Evolutionary conservation across 2,113 vertebrate species (phyloP), one percentile per base, ranked within the genome.

Genomic region (Brachyhypopomus gauderio): DNA sequence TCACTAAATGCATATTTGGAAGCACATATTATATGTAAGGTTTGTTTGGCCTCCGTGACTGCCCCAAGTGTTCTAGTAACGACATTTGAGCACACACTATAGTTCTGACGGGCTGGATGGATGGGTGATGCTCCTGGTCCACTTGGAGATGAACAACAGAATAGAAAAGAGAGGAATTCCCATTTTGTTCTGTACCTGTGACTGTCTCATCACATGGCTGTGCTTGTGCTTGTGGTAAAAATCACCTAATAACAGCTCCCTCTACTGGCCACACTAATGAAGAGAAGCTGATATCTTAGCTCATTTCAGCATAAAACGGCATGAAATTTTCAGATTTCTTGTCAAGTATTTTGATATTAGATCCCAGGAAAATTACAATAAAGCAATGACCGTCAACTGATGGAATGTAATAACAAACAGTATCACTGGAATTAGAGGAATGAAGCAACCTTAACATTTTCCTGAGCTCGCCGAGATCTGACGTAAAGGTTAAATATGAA

Each of bases 231-330:
- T 81, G 73, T 78, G 70, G 34, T 69, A 25, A 77, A 16, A 12
- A 52, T 52, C 55, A 4, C 62, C 77, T 85, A 62, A 71, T 83
- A 79, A 85, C 80, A 86, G 80, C 85, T 84, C 83, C 85, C 85
- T 85, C 85, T 83, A 62, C 66, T 86, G 80, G 83, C 62, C 60
- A 73, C 38, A 36, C 25, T 11, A 14, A 52, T 52, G 45, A 11
- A 11, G 45, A 52, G 45, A 52, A 52, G 45, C 45, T 52, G 45
- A 52, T 14, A 14, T 52, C 45, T 52, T 52, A 41, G 9, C 45
- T 52, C 45, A 52, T 52, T 52, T 52, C 45, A 52, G 45, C 45
- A 52, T 52, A 52, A 52, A 52, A 52, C 45, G 14, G 45, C 45
- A 52, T 52, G 45, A 52, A 14, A 14, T 52, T 52, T 52, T 14